Evolutionary conservation across 2,888 invertebrate genomes (phyloP).

Genomic region (Clitarchus hookeri): DNA sequence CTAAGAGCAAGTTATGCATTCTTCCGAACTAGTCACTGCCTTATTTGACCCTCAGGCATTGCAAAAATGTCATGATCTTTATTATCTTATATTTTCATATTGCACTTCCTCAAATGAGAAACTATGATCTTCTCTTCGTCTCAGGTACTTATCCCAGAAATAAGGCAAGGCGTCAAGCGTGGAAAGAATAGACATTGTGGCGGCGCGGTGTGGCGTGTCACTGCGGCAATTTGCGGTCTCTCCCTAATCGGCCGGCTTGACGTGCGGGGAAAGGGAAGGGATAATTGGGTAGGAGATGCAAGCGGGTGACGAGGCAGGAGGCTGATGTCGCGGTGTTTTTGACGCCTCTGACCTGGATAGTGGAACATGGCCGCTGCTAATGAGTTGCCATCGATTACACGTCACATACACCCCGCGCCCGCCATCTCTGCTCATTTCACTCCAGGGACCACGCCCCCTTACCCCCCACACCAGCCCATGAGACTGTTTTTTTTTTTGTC

Average conservation of each 20-base stretch:
- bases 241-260: background rate
- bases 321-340: background rate
- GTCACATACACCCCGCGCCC: background rate
- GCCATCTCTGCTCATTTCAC: background rate
- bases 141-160: no score
- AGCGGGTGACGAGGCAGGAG: background rate
- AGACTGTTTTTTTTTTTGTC: background rate
- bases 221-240: background rate
- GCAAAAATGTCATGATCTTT: no score
- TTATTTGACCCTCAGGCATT: no score
- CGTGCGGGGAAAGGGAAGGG: background rate
- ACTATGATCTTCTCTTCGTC: no score
- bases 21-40: no score
- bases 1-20: no score
- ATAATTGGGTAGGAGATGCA: background rate
- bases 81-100: no score
- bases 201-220: no score
- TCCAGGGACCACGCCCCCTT: background rate
- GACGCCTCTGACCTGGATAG: background rate
- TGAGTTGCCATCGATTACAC: slow-evolving; percentile 14
- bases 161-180: no score
- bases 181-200: no score
- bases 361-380: slow-evolving; percentile 10
- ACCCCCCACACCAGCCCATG: background rate
- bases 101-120: no score